Evolutionary conservation across 2,113 vertebrate species (phyloP).

Genomic region (Oryzias celebensis): DNA sequence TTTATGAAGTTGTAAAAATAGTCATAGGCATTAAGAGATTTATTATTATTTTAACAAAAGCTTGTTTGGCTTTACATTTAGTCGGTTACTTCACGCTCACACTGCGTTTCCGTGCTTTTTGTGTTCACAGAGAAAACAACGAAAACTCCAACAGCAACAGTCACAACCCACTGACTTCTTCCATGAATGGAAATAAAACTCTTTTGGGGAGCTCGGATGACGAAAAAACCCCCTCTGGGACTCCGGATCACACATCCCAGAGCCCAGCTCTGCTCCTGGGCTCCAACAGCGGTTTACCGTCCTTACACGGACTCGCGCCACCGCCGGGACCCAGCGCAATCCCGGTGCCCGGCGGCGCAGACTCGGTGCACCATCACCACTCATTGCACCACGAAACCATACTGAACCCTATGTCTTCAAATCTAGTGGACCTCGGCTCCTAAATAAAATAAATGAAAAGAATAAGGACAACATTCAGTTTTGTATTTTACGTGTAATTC

Average conservation of each 20-base stretch:
- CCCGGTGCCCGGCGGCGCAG: constrained; percentile 85
- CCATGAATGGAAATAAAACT: constrained; percentile 96
- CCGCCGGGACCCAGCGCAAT: constrained; percentile 96
- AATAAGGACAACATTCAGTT: constrained; percentile 5
- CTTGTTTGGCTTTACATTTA: neutral
- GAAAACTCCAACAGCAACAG: constrained; percentile 96
- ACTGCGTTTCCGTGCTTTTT: constrained; percentile 15
- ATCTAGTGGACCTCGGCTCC: constrained; percentile 96
- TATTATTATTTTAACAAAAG: neutral
- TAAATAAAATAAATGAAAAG: constrained; percentile 71
- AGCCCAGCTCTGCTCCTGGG: constrained; percentile 92
- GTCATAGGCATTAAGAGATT: too few relatives aligned
- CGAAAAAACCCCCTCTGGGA: constrained; percentile 96
- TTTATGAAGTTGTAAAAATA: neutral
- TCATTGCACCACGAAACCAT: constrained; percentile 97
- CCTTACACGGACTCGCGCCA: constrained; percentile 90
- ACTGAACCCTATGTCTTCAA: constrained; percentile 98
- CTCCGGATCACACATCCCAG: constrained; percentile 92
- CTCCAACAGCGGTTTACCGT: constrained; percentile 85
- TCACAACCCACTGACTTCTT: constrained; percentile 91
- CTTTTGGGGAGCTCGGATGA: constrained; percentile 98
- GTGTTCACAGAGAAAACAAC: constrained; percentile 90
- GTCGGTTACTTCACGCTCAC: neutral
- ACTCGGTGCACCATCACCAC: constrained; percentile 95
- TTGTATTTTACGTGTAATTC: constrained; percentile 20